Evolutionary conservation across 1,140 invertebrate species (phyloP).

Genomic region (Saccostrea cuccullata): DNA sequence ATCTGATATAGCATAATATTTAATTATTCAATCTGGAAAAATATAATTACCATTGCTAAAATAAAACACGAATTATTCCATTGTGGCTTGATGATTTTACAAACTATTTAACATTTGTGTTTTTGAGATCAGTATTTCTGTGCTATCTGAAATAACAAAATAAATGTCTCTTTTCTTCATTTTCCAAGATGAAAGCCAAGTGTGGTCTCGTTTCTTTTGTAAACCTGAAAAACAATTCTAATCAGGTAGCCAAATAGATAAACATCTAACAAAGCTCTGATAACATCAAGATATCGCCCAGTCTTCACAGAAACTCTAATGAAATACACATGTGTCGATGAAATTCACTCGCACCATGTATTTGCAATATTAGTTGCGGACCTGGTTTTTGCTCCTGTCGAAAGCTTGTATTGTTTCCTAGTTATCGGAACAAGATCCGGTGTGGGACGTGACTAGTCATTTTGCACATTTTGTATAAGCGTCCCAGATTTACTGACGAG

Average conservation of each 20-base stretch:
- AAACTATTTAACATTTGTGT: not conserved
- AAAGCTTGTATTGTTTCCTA: constrained; percentile 16
- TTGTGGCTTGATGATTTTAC: not conserved
- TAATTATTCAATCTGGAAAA: too few relatives aligned
- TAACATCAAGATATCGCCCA: constrained; percentile 19
- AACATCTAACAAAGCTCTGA: not conserved
- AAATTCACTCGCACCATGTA: constrained; percentile 2
- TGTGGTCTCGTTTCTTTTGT: constrained; percentile 35
- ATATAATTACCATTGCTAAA: too few relatives aligned
- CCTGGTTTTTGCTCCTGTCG: constrained; percentile 11
- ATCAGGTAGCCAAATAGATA: constrained; percentile 31
- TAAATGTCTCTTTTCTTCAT: constrained; percentile 21
- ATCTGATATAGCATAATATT: too few relatives aligned
- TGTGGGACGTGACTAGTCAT: not conserved
- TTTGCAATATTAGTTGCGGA: constrained; percentile 24
- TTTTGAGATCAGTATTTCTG: not conserved
- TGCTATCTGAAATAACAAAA: constrained; percentile 27
- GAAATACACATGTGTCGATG: constrained; percentile 23
- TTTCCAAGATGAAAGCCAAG: not conserved
- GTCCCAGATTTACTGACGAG: not conserved
- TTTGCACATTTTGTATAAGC: not conserved
- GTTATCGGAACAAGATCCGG: not conserved
- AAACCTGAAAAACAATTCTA: constrained; percentile 32
- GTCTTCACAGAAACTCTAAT: constrained; percentile 34
- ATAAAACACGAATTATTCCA: too few relatives aligned